Base-by-base conservation (phyloP, 2,888 invertebrate genomes). In the Dione vanillae region DNA sequence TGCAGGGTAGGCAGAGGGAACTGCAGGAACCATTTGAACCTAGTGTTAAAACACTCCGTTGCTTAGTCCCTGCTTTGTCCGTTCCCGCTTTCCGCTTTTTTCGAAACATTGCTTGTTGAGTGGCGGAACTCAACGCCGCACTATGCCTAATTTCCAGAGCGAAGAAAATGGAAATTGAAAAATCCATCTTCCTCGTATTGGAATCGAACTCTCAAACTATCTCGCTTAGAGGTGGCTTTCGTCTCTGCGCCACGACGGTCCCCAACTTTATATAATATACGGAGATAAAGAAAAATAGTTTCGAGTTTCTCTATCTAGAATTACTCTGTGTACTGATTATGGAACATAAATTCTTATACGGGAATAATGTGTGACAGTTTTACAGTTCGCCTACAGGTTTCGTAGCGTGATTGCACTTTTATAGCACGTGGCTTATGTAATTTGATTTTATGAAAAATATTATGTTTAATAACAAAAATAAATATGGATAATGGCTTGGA, bases 301-400 rank as follows among this genome's bases (percentile, higher is more conserved):
- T 19, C 10, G 40, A 2, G 12, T 45, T 6, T 8, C 64, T 64
- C 59, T 67, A 16, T 49, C 49, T 14, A 27, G 6, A 51, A 14
- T n/a, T 67, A 61, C 68, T 54, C 68, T 68, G 61, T 62, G 52
- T 41, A 61, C 49, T 68, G 64, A 69, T 69, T 64, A 64, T 64
- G 51, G 51, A 19, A 37, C 64, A 64, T 69, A 69, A 69, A 69
- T 69, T 47, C 54, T 54, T 43, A 62, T 64, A 43, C 62, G 40
- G 69, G 62, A 62, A 69, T 69, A 64, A 69, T 69, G 62, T 56
- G 69, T 52, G 69, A 62, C 69, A 56, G 45, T 47, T 64, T 69
- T 64, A 69, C 52, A 52, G 64, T 47, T 37, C 52, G 69, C 54
- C 62, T 64, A 64, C 62, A 69, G 69, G 69, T 69, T 62, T 47